These are phyloP conservation scores for Bambusicola thoracicus DNA, from an alignment of 2,113 vertebrate genomes.

Conservation along the genomic window DNA sequence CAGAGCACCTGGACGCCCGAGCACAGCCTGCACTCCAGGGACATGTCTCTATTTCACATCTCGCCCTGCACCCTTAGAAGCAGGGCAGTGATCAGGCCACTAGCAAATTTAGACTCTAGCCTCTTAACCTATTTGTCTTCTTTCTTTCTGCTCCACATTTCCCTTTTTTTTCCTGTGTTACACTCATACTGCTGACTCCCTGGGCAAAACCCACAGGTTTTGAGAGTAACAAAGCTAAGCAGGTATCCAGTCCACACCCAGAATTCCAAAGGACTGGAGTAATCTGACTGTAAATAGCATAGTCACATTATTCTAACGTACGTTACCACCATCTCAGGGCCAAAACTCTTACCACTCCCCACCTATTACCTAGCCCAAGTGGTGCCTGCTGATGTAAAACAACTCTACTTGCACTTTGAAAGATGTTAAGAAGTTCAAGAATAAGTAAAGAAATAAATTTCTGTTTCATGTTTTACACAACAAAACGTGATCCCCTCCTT, in stretches of 20 bases:
- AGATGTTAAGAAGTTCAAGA: neutral
- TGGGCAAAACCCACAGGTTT: neutral
- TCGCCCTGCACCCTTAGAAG: neutral
- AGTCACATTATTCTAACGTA: neutral
- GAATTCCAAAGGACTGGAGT: neutral
- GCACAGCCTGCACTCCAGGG: neutral
- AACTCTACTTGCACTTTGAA: neutral
- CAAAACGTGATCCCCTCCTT: neutral
- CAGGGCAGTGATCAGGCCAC: neutral
- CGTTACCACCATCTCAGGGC: neutral
- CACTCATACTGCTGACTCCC: neutral
- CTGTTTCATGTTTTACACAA: neutral
- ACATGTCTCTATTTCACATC: fast-evolving
- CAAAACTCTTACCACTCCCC: neutral
- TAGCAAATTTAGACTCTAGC: neutral
- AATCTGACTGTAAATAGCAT: neutral
- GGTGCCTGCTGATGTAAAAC: neutral
- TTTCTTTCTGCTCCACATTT: neutral
- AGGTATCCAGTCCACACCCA: too few relatives aligned
- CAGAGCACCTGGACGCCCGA: too few relatives aligned
- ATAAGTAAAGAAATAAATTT: neutral
- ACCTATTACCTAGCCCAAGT: neutral
- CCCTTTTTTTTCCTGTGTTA: neutral
- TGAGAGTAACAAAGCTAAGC: neutral
- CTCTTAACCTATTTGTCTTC: neutral